Evolutionary conservation across 2,888 invertebrate species (phyloP), one percentile per base, ranked within the genome.

Genomic region (Camponotus fellah): DNA sequence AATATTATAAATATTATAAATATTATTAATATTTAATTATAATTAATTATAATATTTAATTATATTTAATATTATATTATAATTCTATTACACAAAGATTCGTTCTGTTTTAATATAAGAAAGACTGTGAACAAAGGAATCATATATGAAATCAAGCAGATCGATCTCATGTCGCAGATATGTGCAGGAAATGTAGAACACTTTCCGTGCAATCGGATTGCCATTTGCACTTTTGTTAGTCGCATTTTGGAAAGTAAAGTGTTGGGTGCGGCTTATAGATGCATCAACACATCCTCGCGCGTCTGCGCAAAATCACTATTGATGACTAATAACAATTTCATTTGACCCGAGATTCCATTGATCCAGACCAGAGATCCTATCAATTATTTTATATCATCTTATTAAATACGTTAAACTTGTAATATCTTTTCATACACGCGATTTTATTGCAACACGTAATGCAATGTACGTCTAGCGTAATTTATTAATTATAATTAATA

Each of bases 231-330:
- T 90, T 83, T 86, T 90, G 85, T 89, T 90, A 82, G 58, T 90
- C 89, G 83, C 80, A 72, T 90, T 90, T 90, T 90, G 90, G 90
- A 90, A 90, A 90, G 90, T 76, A 80, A n/a, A 49, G n/a, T 9
- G 53, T 69, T 71, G 72, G 86, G 88, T 84, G 85, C 80, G 89
- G 85, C 64, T 76, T 58, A 32, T 8, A 82, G 49, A 58, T 3
- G 21, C 43, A 64, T 79, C 49, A 34, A 37, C 40, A 77, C 12
- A 26, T 71, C 46, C 53, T 40, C 32, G 79, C 17, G 58, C 37
- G 10, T 68, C n/a, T 0, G 1, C 43, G 14, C n/a, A 21, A 21
- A 71, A 46, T 46, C 0, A n/a, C 21, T 21, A 46, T 21, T 60
- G 32, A 60, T 26, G 12, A 26, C 26, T 26, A 26, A 26, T 6